These are phyloP conservation scores for Falcunculus frontatus DNA, from an alignment of 2,113 vertebrate genomes.

Conservation along the genomic window DNA sequence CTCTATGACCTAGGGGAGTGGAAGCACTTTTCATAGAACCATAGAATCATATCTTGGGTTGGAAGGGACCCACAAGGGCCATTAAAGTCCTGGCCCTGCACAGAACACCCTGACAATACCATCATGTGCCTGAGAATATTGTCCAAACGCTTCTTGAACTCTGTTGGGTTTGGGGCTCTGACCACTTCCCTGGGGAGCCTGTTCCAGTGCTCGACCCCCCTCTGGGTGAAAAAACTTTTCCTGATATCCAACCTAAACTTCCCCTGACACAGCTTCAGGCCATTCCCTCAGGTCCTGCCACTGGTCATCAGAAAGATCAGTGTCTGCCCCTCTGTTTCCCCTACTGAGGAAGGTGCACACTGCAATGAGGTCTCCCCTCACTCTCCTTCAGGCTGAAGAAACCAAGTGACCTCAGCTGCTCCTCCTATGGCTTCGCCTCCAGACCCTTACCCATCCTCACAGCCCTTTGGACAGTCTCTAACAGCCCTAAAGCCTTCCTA, in stretches of 20 bases:
- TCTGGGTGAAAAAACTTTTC: neutral
- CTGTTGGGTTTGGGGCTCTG: neutral
- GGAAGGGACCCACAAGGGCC: neutral
- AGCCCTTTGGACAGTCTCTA: neutral
- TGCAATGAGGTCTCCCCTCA: neutral
- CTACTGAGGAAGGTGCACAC: neutral
- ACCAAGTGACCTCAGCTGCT: neutral
- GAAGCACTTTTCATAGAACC: neutral
- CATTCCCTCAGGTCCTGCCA: fast-evolving
- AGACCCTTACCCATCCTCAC: neutral
- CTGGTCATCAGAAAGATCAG: neutral
- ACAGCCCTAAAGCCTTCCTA: neutral
- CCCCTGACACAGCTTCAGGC: neutral
- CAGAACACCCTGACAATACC: neutral
- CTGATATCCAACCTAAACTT: neutral
- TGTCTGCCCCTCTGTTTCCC: neutral
- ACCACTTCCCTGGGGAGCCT: neutral
- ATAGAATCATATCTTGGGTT: neutral
- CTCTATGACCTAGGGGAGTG: neutral
- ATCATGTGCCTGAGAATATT: neutral
- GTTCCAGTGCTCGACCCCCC: neutral
- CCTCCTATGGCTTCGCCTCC: neutral
- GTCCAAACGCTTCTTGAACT: neutral
- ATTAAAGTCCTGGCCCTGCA: neutral
- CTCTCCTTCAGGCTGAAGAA: neutral